These are phyloP conservation scores for Hirtodrosophila alboralis DNA, from an alignment of 2,888 invertebrate genomes.

Conservation along the genomic window DNA sequence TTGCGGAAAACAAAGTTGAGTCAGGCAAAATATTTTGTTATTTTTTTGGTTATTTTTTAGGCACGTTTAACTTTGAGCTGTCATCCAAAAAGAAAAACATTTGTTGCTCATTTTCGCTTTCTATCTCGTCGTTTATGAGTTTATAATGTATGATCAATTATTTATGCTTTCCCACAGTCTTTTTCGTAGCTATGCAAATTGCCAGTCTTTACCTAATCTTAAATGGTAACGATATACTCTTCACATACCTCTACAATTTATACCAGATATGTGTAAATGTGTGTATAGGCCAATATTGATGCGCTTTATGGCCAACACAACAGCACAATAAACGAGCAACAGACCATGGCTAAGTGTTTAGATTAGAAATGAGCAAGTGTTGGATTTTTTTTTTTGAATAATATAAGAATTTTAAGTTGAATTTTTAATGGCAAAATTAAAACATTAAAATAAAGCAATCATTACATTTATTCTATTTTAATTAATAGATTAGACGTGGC, in stretches of 20 bases:
- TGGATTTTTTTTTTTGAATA: too few species aligned
- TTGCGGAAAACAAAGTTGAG: slow-evolving; percentile 11
- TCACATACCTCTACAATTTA: slow-evolving; percentile 23
- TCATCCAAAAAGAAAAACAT: slow-evolving; percentile 10
- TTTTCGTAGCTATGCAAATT: slow-evolving; percentile 57
- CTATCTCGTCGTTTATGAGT: slow-evolving; percentile 2
- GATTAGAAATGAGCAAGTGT: too few species aligned
- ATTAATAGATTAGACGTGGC: too few species aligned
- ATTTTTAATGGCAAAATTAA: too few species aligned
- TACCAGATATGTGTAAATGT: slow-evolving; percentile 6
- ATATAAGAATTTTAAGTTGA: too few species aligned
- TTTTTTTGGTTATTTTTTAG: slow-evolving; percentile 14
- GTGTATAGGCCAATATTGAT: slow-evolving; percentile 13
- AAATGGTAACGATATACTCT: slow-evolving; percentile 25
- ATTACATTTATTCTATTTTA: too few species aligned
- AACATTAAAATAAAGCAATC: too few species aligned
- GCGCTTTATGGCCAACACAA: slow-evolving; percentile 28
- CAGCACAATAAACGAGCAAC: too few species aligned
- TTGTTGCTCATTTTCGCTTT: too few species aligned
- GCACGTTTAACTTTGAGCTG: slow-evolving; percentile 29
- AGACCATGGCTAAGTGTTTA: slow-evolving; percentile 28
- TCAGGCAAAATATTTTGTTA: slow-evolving; percentile 21
- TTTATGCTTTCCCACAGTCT: slow-evolving; percentile 46
- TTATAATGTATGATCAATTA: slow-evolving; percentile 6
- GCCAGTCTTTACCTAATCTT: slow-evolving; percentile 51